Evolutionary conservation across 1,140 invertebrate species (phyloP), one percentile per base, ranked within the genome.

Genomic region (Drosophila burlai): DNA sequence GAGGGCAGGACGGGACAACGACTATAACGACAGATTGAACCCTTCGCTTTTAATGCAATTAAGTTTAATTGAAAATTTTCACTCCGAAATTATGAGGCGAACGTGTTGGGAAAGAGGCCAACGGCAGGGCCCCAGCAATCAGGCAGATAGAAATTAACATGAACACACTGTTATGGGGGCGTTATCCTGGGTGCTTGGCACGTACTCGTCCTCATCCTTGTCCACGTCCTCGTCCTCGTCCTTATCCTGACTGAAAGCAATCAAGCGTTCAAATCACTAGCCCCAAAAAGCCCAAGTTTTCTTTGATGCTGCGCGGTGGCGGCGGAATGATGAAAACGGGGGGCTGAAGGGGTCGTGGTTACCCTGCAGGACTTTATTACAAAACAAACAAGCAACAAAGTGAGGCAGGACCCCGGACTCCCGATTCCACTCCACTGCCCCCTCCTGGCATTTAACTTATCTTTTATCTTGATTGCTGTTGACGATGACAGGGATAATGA

Each of bases 21-120:
- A 64, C 63, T 75, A 66, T 87, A 87, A 87, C 84, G 85, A 90
- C 85, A 90, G 85, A 90, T 90, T 90, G 85, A 90, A 90, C 85
- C 85, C 85, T 90, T 90, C 82, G 85, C 85, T 90, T 90, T 90
- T 90, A 90, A 90, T 90, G 85, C 85, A 90, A 90, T 90, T 90
- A 90, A 85, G 85, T 91, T 90, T 90, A 90, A 90, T 90, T 90
- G 85, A 90, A 90, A 90, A 90, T 90, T 90, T 90, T 85, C 85
- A 90, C 85, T 90, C 85, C 71, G 38, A 90, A 90, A 90, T 90
- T 90, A 90, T 90, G 85, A 90, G 85, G 45, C 75, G 81, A 90
- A 90, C 85, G 85, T 90, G 85, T 81, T 62, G 65, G 52, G 59
- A 71, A 18, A 40, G 55, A 49, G 50, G 73, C 73, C 74, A 60